Base-by-base conservation (phyloP, 2,113 vertebrate species). In the Nerophis lumbriciformis region DNA sequence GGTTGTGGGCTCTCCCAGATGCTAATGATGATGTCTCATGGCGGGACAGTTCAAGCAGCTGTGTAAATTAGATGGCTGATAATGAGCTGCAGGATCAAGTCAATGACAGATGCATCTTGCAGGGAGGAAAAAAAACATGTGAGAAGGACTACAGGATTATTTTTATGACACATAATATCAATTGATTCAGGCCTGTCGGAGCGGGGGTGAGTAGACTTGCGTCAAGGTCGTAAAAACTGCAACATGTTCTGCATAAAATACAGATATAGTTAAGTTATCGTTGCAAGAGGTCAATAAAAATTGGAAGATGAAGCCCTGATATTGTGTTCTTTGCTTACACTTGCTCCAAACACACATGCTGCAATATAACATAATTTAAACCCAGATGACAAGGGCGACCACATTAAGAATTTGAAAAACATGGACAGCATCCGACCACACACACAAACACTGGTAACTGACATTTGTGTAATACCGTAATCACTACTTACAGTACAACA, bases 1-100 rank as follows among this genome's bases (percentile, higher is more conserved):
- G 60, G 61, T 69, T 51, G 10, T 55, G 48, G 65, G 61, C 58
- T 71, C 68, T 72, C 64, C 42, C 63, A 76, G 59, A 83, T 57
- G 77, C 59, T 65, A 73, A 57, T 60, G 56, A 70, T 71, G 62
- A 83, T 80, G 59, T 66, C 57, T 62, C 63, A 49, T 42, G 61
- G 21, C 16, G 28, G 50, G 42, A 69, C 44, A 60, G 66, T 62
- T 63, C 21, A 66, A 70, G 60, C 66, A 63, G 66, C 35, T 42
- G 48, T 72, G 81, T 81, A 83, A 87, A 88, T 89, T 89, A 87
- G 83, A 88, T 86, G 85, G 77, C 77, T 88, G 76, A 63, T 88
- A 89, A 90, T 89, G 85, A 88, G 78, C 75, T 75, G 76, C 68
- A 87, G 71, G 65, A 85, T 85, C 72, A 67, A 68, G 65, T 56